Conservation (phyloP, 2,888 invertebrate species). For the Gortyna flavago region DNA sequence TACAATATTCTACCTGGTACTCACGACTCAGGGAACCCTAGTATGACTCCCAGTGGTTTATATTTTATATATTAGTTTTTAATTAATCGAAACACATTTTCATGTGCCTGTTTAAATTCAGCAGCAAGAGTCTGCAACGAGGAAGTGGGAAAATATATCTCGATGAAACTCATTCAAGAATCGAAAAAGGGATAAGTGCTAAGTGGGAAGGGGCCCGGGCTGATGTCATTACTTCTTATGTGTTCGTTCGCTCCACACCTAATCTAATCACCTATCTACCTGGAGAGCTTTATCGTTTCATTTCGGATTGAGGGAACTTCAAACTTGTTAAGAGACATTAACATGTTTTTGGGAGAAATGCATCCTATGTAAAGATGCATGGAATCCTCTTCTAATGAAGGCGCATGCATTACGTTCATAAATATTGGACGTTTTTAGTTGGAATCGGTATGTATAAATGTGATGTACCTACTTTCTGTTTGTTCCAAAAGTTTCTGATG, state of each 20-base stretch:
- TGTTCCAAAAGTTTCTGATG: not conserved
- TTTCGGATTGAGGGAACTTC: slow-evolving; percentile 49
- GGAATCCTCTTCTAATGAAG: slow-evolving; percentile 2
- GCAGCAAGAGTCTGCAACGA: slow-evolving; percentile 24
- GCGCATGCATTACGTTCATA: not conserved
- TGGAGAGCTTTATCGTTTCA: slow-evolving; percentile 58
- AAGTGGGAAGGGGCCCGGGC: slow-evolving; percentile 51
- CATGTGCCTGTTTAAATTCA: slow-evolving; percentile 1
- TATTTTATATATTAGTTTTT: not conserved
- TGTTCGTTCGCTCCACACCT: slow-evolving; percentile 60
- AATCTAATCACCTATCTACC: slow-evolving; percentile 66
- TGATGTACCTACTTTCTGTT: not conserved
- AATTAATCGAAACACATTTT: not conserved
- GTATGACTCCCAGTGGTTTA: not conserved
- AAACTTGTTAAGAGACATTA: slow-evolving; percentile 36
- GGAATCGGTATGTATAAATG: not conserved
- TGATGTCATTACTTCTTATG: slow-evolving; percentile 64
- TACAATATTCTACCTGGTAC: not conserved
- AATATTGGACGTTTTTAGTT: not conserved
- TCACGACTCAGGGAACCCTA: not conserved
- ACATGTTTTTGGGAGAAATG: slow-evolving; percentile 37
- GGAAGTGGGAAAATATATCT: slow-evolving; percentile 32
- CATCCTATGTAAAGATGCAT: slow-evolving; percentile 6
- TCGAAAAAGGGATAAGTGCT: slow-evolving; percentile 61
- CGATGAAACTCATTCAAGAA: slow-evolving; percentile 63